Percentiles rank a stretch among this genome's conserved stretches.
These are phyloP conservation scores for Malacoctenus gilli DNA, from an alignment of 2,797 vertebrate species.

Conservation along the genomic window DNA sequence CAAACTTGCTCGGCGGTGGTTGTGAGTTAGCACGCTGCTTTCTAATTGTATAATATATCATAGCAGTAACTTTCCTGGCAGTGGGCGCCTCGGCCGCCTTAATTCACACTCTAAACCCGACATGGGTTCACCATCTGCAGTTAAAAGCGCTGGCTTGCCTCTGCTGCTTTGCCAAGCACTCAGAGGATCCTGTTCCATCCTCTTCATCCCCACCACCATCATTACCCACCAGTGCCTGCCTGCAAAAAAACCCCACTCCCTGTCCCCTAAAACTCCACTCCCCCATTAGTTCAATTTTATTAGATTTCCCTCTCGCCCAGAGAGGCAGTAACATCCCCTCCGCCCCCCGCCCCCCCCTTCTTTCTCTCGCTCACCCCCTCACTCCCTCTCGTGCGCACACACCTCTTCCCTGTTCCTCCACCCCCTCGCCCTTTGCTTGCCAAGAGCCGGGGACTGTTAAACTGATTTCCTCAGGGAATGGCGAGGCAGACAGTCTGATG, in stretches of 20 bases:
- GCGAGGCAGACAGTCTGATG: slow-evolving; percentile 79
- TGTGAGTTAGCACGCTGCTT: slow-evolving; percentile 63
- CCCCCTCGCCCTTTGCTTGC: slow-evolving; percentile 68
- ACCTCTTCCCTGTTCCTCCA: slow-evolving; percentile 54
- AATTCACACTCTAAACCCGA: slow-evolving; percentile 56
- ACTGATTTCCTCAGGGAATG: slow-evolving; percentile 84
- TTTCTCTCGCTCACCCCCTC: slow-evolving; percentile 11
- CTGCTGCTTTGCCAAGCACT: slow-evolving; percentile 67
- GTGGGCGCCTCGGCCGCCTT: slow-evolving; percentile 67
- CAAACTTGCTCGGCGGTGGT: slow-evolving; percentile 10
- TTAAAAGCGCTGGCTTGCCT: slow-evolving; percentile 79
- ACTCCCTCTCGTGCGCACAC: too few species aligned
- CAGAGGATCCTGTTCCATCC: slow-evolving; percentile 77
- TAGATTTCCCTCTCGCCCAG: slow-evolving; percentile 81
- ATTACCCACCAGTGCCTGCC: slow-evolving; percentile 67
- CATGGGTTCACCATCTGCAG: slow-evolving; percentile 83
- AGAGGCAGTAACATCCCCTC: slow-evolving; percentile 75
- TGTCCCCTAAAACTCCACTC: slow-evolving; percentile 75
- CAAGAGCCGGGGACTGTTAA: slow-evolving; percentile 84
- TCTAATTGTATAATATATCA: slow-evolving; percentile 84
- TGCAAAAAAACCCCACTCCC: slow-evolving; percentile 70
- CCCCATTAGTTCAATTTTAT: slow-evolving; percentile 82
- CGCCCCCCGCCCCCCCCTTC: slow-evolving; percentile 12
- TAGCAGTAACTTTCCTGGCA: slow-evolving; percentile 77
- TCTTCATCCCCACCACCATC: slow-evolving; percentile 72